These are phyloP conservation scores for Polydrusus cervinus DNA, from an alignment of 2,888 invertebrate genomes.

Conservation along the genomic window DNA sequence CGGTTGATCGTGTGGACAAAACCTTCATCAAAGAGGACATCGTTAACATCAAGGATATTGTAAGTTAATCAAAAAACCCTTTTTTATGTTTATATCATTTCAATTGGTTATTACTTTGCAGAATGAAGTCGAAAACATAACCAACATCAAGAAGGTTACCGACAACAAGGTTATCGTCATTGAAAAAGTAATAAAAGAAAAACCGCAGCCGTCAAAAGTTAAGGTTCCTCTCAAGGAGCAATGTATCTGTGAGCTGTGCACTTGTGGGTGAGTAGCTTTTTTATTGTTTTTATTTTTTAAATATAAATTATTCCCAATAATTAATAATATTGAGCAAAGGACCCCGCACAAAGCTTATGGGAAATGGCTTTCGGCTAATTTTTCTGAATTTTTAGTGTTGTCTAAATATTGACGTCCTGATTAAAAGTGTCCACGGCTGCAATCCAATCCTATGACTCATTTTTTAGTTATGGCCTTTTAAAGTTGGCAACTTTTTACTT, in stretches of 20 bases:
- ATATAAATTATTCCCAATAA: no score
- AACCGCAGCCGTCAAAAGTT: slow-evolving; percentile 67
- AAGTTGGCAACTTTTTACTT: no score
- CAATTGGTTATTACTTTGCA: slow-evolving; percentile 58
- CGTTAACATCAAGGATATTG: slow-evolving; percentile 75
- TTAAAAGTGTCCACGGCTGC: no score
- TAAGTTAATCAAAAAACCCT: slow-evolving; percentile 62
- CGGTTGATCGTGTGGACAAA: slow-evolving; percentile 71
- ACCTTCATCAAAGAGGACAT: slow-evolving; percentile 75
- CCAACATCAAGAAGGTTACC: slow-evolving; percentile 69
- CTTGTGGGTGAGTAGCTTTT: slow-evolving; percentile 85
- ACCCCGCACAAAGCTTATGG: no score
- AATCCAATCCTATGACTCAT: no score
- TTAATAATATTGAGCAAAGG: no score
- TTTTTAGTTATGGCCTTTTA: no score
- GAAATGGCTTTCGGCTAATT: no score
- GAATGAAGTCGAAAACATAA: slow-evolving; percentile 70
- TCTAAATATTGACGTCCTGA: no score
- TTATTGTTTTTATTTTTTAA: slow-evolving; percentile 4
- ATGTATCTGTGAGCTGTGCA: slow-evolving; percentile 92
- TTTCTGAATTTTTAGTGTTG: no score
- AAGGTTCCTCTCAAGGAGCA: slow-evolving; percentile 79
- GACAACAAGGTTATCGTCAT: slow-evolving; percentile 74
- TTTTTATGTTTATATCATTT: background rate
- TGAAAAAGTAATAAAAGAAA: slow-evolving; percentile 68